Evolutionary conservation across 1,140 invertebrate genomes (phyloP), one percentile per base, ranked within the genome.

Genomic region (Euglossa dilemma): DNA sequence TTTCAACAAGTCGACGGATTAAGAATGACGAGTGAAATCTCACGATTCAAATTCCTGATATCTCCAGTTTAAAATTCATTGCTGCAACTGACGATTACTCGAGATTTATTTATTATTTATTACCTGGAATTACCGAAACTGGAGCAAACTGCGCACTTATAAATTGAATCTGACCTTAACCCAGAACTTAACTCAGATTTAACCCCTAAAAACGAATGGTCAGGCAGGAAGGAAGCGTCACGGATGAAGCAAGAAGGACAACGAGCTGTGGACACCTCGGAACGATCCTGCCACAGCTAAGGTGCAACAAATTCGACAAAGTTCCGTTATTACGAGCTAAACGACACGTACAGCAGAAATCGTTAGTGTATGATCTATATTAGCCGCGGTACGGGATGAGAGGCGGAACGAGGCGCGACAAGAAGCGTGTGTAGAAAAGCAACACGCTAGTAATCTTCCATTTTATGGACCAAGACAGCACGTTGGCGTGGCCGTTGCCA

Each of bases 281-380:
- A 59, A 7, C 67, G 52, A 20, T 52, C n/a, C 2, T 18, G 23
- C 7, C 11, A 12, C 45, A 6, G 20, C 2, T 11, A 54, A 43
- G n/a, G 14, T 16, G n/a, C 45, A 23, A 47, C 43, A 61, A 56
- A 61, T 59, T 20, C 77, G 45, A 36, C 28, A 16, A 36, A 23
- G 59, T 56, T 66, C 47, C 79, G 79, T 75, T 73, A 36, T 81
- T 81, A 74, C 61, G 61, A 52, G 80, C 54, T 59, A 59, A 82
- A 69, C 73, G 63, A 67, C 63, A 52, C 25, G 45, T 75, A 52
- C 25, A 50, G 50, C 14, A 43, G 61, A 16, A 76, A 78, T 83
- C 81, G 81, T 83, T 83, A 78, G 64, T 18, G 66, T 56, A 64
- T 83, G 81, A 83, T 78, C 56, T 83, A 78, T 83, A 83, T 83